A percentile compares a stretch with the other conserved stretches of the same genome.
Conservation (phyloP, 1,140 invertebrate genomes). For the honey bee (Apis mellifera) region Amel_HAv3.1 CM009933.2:8101501-8102000, state of each 20-base stretch:
- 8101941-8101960: too few species aligned
- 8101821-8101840: neutral
- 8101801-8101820: neutral
- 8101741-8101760: neutral
- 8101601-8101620: conserved; percentile 51
- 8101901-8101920: too few species aligned
- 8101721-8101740: neutral
- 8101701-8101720: conserved; percentile 15
- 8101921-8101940: too few species aligned
- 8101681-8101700: conserved; percentile 7
- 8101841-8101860: too few species aligned
- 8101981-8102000: neutral
- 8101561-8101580: too few species aligned
- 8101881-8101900: too few species aligned
- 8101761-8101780: conserved; percentile 18
- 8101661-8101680: conserved; percentile 64
- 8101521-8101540: too few species aligned
- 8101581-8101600: too few species aligned
- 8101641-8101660: conserved; percentile 60
- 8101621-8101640: conserved; percentile 64
- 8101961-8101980: neutral
- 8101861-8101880: too few species aligned
- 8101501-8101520: too few species aligned
- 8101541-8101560: too few species aligned
- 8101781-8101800: neutral